Evolutionary conservation across 2,113 vertebrate species (phyloP).

Genomic region (Hypanus sabinus): DNA sequence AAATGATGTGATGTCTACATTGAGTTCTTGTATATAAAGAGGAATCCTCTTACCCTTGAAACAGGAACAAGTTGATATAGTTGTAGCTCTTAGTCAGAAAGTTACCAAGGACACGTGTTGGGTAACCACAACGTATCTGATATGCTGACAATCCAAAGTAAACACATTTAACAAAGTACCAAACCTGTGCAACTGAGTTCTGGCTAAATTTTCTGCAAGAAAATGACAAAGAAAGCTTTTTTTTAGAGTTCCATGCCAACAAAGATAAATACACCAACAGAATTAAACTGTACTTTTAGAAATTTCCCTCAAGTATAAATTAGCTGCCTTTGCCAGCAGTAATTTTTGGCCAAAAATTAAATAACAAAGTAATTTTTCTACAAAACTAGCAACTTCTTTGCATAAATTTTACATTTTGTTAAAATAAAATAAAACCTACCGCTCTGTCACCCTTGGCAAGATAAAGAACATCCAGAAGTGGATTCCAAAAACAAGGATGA

Average conservation of each 20-base stretch:
- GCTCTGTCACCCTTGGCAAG: constrained; percentile 81
- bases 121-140: constrained; percentile 97
- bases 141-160: constrained; percentile 97
- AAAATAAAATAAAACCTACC: constrained; percentile 55
- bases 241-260: constrained; percentile 18
- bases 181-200: constrained; percentile 91
- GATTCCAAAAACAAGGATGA: constrained; percentile 93
- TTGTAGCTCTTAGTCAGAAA: constrained; percentile 99
- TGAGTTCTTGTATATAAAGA: not conserved
- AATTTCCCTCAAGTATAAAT: not conserved
- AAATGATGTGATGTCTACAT: not conserved
- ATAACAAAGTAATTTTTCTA: not conserved
- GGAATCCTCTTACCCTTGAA: constrained; percentile 80
- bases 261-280: not conserved
- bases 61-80: constrained; percentile 95
- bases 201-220: constrained; percentile 82
- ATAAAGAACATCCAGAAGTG: constrained; percentile 99
- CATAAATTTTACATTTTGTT: not conserved
- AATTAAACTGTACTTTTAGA: not conserved
- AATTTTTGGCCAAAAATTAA: not conserved
- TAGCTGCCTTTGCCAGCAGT: not conserved
- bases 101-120: constrained; percentile 92
- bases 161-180: constrained; percentile 98
- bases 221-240: constrained; percentile 45
- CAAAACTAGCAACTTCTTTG: not conserved